These are phyloP conservation scores for Battus philenor DNA, from an alignment of 1,140 invertebrate genomes.

Conservation along the genomic window DNA sequence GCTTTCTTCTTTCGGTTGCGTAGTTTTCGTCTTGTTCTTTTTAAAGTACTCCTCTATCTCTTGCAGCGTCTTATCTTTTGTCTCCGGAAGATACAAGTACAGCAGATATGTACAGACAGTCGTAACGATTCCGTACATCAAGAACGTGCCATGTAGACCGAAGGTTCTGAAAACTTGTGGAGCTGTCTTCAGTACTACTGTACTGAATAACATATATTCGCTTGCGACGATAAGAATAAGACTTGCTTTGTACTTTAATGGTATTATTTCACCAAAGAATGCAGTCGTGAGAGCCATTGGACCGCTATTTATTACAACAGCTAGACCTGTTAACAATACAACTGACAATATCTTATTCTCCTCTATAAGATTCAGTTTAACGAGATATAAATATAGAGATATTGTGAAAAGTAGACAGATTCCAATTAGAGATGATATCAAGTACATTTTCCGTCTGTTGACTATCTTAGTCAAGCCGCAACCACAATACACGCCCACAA, in stretches of 20 bases:
- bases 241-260: neutral
- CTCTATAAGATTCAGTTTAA: constrained; percentile 17
- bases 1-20: no score
- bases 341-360: constrained; percentile 27
- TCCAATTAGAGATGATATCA: constrained; percentile 21
- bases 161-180: neutral
- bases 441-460: constrained; percentile 23
- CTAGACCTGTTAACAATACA: constrained; percentile 21
- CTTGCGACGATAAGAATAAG: neutral
- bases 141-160: neutral
- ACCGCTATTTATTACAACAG: neutral
- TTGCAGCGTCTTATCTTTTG: no score
- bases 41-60: no score
- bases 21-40: no score
- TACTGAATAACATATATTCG: neutral
- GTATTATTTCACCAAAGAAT: neutral
- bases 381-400: constrained; percentile 27
- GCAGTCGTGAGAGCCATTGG: neutral
- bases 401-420: constrained; percentile 26
- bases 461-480: constrained; percentile 25
- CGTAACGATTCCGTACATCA: no score
- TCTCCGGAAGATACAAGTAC: no score
- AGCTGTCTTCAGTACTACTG: neutral
- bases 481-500: constrained; percentile 29
- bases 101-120: no score